Evolutionary conservation across 2,797 vertebrate species (phyloP).

Genomic region (Acanthurus lineatus): DNA sequence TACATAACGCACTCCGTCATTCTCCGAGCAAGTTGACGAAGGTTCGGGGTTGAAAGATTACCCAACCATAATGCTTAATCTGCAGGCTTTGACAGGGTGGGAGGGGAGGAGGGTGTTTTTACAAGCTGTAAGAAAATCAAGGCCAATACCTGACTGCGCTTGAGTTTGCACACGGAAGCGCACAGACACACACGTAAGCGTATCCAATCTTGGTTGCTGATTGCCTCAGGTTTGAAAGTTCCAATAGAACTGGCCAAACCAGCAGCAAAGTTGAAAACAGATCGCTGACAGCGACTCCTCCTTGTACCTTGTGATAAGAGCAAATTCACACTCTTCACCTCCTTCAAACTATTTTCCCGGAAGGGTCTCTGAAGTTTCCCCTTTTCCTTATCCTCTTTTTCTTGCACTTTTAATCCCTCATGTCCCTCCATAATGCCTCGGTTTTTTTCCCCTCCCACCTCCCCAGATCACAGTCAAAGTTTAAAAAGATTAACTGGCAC

Average conservation of each 20-base stretch:
- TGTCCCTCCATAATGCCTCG: neutral
- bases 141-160: slow-evolving; percentile 33
- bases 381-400: slow-evolving; percentile 7
- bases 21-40: slow-evolving; percentile 60
- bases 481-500: neutral
- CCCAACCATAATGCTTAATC: slow-evolving; percentile 72
- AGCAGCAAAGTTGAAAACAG: slow-evolving; percentile 16
- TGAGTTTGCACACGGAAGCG: slow-evolving; percentile 26
- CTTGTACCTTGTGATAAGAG: slow-evolving; percentile 8
- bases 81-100: slow-evolving; percentile 64
- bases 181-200: slow-evolving; percentile 3
- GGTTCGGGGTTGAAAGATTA: slow-evolving; percentile 68
- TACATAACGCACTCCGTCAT: slow-evolving; percentile 69
- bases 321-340: slow-evolving; percentile 5
- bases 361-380: neutral
- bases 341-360: neutral
- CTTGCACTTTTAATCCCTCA: slow-evolving; percentile 1
- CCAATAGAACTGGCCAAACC: slow-evolving; percentile 30
- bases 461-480: neutral
- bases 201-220: slow-evolving; percentile 8
- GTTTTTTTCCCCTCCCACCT: neutral
- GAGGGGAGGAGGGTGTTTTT: neutral
- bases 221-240: slow-evolving; percentile 37
- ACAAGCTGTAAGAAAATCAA: slow-evolving; percentile 22
- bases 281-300: slow-evolving; percentile 22